Conservation (phyloP, 2,888 invertebrate genomes). For the Cactoblastis cactorum region DNA sequence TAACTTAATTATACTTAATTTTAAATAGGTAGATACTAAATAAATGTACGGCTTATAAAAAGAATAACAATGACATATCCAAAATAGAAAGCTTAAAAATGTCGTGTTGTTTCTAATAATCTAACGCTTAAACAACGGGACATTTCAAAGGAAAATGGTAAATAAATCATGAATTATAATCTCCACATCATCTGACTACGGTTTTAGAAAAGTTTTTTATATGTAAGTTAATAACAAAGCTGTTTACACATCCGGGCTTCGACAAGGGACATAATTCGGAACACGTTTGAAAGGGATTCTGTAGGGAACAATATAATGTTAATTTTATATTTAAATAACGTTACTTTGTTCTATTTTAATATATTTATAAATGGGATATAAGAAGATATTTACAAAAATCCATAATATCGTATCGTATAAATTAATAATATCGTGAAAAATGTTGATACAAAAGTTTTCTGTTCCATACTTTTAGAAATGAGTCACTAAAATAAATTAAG, state of each 20-base stretch:
- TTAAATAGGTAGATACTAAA: too few species aligned
- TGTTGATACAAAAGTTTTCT: too few species aligned
- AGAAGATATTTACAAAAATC: too few species aligned
- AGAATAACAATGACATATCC: neutral
- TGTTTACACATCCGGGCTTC: conserved; percentile 43
- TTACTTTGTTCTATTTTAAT: too few species aligned
- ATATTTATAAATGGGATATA: too few species aligned
- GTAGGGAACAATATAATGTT: neutral
- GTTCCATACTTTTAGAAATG: too few species aligned
- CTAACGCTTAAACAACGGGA: conserved; percentile 34
- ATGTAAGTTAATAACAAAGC: conserved; percentile 43
- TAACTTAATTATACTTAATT: too few species aligned
- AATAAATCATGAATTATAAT: conserved; percentile 57
- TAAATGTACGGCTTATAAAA: too few species aligned
- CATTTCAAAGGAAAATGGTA: conserved; percentile 33
- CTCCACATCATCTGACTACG: conserved; percentile 40
- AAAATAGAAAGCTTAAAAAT: neutral
- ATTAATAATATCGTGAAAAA: too few species aligned
- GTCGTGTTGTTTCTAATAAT: conserved; percentile 24
- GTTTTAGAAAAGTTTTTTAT: conserved; percentile 37
- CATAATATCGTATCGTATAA: too few species aligned
- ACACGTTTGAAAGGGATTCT: conserved; percentile 27
- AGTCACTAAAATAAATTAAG: too few species aligned
- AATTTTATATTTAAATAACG: neutral
- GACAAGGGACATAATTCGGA: conserved; percentile 35